Evolutionary conservation across 2,113 vertebrate species (phyloP).

Genomic region (Fulmarus glacialis): DNA sequence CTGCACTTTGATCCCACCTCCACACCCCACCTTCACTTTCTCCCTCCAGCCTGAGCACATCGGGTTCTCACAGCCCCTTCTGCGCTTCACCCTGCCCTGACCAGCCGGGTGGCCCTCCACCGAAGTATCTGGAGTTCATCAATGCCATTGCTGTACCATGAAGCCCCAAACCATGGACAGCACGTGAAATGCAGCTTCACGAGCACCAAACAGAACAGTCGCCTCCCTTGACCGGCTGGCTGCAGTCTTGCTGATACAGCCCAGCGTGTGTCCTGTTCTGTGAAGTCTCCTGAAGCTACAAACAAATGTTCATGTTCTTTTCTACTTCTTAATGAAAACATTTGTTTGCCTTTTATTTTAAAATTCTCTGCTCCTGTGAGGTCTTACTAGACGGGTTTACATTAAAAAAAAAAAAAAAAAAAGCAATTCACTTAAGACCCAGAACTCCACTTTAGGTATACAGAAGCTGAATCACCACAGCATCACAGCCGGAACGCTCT

Average conservation of each 20-base stretch:
- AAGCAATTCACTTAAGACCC: not conserved
- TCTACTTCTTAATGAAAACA: not conserved
- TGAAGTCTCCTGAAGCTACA: not conserved
- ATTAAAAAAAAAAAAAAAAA: not conserved
- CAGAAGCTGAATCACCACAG: not conserved
- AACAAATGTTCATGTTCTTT: not conserved
- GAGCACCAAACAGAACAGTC: not conserved
- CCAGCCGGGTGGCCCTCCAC: not conserved
- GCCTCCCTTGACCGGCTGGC: not conserved
- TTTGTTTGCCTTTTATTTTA: not conserved
- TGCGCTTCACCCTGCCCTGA: not conserved
- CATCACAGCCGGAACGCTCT: not conserved
- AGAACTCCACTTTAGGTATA: not conserved
- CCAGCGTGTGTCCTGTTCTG: not conserved
- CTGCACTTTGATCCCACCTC: not conserved
- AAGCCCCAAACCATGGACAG: not conserved
- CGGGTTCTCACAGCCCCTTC: not conserved
- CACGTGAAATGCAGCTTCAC: accelerated
- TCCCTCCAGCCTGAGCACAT: not conserved
- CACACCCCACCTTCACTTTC: not conserved
- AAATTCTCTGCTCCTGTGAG: not conserved
- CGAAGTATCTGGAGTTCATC: too few species aligned
- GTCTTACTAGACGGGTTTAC: not conserved
- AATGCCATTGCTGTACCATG: not conserved
- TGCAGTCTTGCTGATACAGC: not conserved